Evolutionary conservation across 2,797 vertebrate genomes (phyloP).

Genomic region (Lepidocolaptes lacrymiger): DNA sequence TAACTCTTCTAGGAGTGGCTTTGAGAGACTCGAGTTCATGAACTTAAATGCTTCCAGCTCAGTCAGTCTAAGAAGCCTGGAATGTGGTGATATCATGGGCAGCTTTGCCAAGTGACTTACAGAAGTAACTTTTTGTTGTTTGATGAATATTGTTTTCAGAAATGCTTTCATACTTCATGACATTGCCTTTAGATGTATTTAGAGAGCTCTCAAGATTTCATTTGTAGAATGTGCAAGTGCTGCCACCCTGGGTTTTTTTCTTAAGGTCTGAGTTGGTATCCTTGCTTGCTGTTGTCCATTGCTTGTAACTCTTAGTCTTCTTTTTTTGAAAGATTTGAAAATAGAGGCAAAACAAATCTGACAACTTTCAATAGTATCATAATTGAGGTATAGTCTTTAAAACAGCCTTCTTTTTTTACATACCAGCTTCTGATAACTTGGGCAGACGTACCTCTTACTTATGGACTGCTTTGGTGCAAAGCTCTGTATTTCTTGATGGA

Average conservation of each 20-base stretch:
- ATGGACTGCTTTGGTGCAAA: accelerated
- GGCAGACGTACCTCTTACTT: background rate
- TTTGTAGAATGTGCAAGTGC: background rate
- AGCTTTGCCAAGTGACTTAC: conserved; percentile 41
- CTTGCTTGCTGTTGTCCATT: background rate
- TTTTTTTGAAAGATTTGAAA: background rate
- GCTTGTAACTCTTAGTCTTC: background rate
- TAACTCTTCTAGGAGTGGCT: background rate
- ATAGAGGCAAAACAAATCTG: background rate
- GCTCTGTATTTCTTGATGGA: background rate
- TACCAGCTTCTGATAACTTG: background rate
- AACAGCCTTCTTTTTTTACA: background rate
- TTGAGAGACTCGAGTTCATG: conserved; percentile 46
- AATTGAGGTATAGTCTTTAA: background rate
- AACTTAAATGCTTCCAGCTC: conserved; percentile 43
- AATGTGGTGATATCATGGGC: conserved; percentile 64
- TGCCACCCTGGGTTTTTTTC: background rate
- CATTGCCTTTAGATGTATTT: background rate
- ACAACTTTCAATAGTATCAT: background rate
- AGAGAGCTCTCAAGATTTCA: background rate
- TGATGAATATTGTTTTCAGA: background rate
- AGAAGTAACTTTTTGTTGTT: conserved; percentile 4
- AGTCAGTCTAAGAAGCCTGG: conserved; percentile 43
- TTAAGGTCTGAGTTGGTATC: background rate
- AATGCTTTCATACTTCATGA: background rate